Percentiles rank a stretch among this genome's conserved stretches.
phyloP scores from a whole-genome alignment of 2,888 invertebrate genomes.

The Myopa testacea region DNA sequence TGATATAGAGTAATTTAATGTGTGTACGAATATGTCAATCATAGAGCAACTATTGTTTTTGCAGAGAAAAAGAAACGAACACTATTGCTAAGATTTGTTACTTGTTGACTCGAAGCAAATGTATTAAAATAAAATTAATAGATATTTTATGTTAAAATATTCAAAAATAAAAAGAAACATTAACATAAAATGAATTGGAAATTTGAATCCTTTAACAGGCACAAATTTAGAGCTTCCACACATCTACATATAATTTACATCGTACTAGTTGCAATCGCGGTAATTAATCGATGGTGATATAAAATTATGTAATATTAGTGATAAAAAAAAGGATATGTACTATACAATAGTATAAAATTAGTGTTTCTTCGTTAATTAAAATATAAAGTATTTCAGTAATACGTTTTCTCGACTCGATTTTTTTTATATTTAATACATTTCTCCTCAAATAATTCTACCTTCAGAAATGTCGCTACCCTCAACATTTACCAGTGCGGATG shows the following conservation, averaged over 20 bases:
- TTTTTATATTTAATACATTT: too few relatives aligned
- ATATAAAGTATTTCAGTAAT: background rate
- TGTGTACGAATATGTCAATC: background rate
- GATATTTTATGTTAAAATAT: background rate
- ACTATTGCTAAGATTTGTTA: conserved; percentile 26
- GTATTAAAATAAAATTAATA: background rate
- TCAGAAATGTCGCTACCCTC: conserved; percentile 66
- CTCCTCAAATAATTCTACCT: conserved; percentile 2
- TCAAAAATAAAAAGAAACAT: background rate
- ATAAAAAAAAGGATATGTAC: background rate
- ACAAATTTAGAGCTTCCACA: too few relatives aligned
- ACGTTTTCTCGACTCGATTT: background rate
- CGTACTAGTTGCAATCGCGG: too few relatives aligned
- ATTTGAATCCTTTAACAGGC: too few relatives aligned
- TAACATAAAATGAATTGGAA: too few relatives aligned
- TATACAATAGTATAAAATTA: too few relatives aligned
- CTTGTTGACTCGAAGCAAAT: conserved; percentile 14
- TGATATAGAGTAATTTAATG: background rate
- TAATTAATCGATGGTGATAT: too few relatives aligned
- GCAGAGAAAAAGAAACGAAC: background rate
- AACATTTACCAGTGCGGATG: conserved; percentile 50
- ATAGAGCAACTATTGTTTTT: conserved; percentile 18
- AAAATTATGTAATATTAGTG: background rate
- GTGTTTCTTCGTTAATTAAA: too few relatives aligned
- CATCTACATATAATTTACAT: too few relatives aligned